Base-by-base conservation (phyloP, 2,888 invertebrate species). In the Nomada fucata region DNA sequence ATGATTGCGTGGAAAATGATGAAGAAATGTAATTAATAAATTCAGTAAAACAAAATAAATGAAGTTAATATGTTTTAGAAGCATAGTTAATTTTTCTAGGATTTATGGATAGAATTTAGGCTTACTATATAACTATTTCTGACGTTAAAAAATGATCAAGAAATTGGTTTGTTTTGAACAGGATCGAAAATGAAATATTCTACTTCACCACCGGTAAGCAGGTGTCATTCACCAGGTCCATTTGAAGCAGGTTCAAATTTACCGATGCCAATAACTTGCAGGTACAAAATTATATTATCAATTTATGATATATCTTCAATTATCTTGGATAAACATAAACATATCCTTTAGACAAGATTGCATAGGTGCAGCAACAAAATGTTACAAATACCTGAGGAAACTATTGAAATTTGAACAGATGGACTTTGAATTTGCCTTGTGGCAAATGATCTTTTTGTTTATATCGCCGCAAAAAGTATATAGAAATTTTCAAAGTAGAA, bases 371-470 rank as follows among this genome's bases (percentile, higher is more conserved):
- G 97, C 98, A 59, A 96, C 97, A 60, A 98, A 98, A 94, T 95
- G 97, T 83, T 97, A 97, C 94, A 97, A 97, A 94, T 98, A 98
- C 94, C 94, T 98, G 70, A 95, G 97, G 86, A 95, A 98, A 91
- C 94, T 98, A 79, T 95, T 98, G 79, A 97, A 98, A 94, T 98
- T 98, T 92, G 96, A 97, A 91, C 99, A 99, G 94, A 99, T 99
- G 99, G 99, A 99, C 94, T 99, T 99, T 94, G 99, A 99, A 93
- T 99, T 98, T 95, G 99, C 99, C 0, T 95, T 97, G n/a, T 99
- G 99, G 99, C 99, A 99, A 95, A 99, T 99, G 98, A 94, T 99
- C 0, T 99, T 99, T 93, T 95, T 99, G 83, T 97, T 99, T 92
- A 95, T 97, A 76, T 95, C 98, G 0, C 99, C 99, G 20, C 99